phyloP scores from a whole-genome alignment of 2,888 invertebrate genomes.

The Metacarcinus magister region DNA sequence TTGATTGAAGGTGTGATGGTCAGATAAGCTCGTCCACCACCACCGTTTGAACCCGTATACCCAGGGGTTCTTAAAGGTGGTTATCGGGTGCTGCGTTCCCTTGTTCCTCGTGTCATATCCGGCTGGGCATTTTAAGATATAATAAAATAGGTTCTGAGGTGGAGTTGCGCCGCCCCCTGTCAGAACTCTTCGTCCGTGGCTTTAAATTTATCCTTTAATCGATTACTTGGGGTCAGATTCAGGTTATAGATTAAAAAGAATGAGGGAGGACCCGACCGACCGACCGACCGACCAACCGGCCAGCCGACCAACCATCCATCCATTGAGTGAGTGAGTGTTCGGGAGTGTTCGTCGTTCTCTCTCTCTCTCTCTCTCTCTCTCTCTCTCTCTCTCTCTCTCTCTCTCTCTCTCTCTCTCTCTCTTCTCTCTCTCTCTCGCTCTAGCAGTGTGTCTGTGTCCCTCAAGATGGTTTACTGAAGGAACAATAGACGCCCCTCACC shows the following conservation, averaged over 20 bases:
- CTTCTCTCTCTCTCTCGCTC: conserved; percentile 44
- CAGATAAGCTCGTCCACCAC: background rate
- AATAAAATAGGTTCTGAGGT: conserved; percentile 16
- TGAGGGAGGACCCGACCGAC: too few species aligned
- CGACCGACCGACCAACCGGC: too few species aligned
- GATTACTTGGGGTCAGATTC: background rate
- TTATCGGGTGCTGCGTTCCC: background rate
- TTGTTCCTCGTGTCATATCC: conserved; percentile 18
- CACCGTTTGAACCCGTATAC: background rate
- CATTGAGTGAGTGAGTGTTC: background rate
- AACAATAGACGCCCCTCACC: background rate
- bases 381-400: background rate
- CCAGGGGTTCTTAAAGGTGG: background rate
- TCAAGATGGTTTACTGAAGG: background rate
- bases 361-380: conserved; percentile 9
- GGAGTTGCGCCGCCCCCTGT: background rate
- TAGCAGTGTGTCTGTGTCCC: background rate
- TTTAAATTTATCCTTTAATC: conserved; percentile 19
- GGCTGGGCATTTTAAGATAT: conserved; percentile 41
- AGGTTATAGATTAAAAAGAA: background rate
- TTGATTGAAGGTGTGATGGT: conserved; percentile 41
- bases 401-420: conserved; percentile 19
- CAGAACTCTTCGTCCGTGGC: background rate
- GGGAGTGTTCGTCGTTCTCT: background rate
- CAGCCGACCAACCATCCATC: too few species aligned